phyloP scores from a whole-genome alignment of 2,113 vertebrate species.

The Rutilus rutilus region DNA sequence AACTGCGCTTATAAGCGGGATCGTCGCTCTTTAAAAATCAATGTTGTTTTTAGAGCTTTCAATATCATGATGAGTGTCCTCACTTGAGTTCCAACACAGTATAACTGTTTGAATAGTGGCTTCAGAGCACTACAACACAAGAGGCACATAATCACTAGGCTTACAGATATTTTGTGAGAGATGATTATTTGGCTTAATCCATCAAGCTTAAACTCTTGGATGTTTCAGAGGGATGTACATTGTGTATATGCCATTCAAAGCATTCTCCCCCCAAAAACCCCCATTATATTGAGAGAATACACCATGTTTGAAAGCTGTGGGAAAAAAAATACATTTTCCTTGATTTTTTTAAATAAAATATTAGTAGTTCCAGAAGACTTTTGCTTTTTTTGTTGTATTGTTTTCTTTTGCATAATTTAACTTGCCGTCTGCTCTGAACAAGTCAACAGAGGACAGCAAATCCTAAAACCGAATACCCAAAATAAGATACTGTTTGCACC shows the following conservation, averaged over 20 bases:
- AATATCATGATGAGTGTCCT: not conserved
- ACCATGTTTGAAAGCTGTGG: not conserved
- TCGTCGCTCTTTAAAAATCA: not conserved
- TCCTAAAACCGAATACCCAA: not conserved
- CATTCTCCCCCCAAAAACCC: not conserved
- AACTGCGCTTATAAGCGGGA: not conserved
- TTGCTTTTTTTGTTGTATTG: not conserved
- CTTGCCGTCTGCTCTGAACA: not conserved
- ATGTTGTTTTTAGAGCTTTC: not conserved
- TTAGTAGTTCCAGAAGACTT: not conserved
- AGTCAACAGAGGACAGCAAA: not conserved
- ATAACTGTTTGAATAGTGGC: not conserved
- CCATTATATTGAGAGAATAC: not conserved
- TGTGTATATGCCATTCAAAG: not conserved
- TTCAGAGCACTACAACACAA: slow-evolving; percentile 7
- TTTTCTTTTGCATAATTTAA: not conserved
- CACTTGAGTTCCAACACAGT: not conserved
- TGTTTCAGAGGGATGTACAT: not conserved
- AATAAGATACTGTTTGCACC: not conserved
- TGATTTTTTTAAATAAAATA: not conserved
- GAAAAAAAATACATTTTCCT: not conserved
- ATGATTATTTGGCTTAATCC: not conserved
- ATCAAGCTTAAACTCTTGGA: not conserved
- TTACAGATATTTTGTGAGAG: not conserved
- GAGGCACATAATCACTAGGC: slow-evolving; percentile 1